Evolutionary conservation across 1,140 invertebrate genomes (phyloP), one percentile per base, ranked within the genome.

Genomic region (Lordiphosa collinella): DNA sequence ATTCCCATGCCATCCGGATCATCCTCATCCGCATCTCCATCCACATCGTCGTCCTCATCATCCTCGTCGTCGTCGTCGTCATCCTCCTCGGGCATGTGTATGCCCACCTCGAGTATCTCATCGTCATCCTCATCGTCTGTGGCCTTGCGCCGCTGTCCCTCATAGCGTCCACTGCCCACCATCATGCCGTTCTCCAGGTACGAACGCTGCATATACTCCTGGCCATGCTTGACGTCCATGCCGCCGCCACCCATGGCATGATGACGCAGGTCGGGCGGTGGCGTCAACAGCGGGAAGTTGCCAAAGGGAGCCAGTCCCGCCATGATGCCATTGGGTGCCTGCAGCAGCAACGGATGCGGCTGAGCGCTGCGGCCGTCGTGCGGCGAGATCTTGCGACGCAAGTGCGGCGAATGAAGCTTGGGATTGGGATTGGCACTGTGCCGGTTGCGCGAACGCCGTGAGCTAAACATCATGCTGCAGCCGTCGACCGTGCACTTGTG

Each of bases 381-480:
- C 6, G 96, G 96, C 55, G 96, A 96, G 69, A 98, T 97, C 90
- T 98, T 97, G 71, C 97, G 90, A 37, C 97, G 90, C 53, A 97
- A 85, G 88, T 99, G 97, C 1, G 97, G 97, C 5, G 96, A 98
- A 90, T 99, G 98, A 4, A 99, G 90, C 89, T 99, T 99, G 0
- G 98, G 98, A 90, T 99, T 99, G 0, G 97, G 98, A 90, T 99
- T 99, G 5, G 98, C 97, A 88, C 96, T 97, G 89, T 99, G 98
- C 1, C 98, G 92, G 88, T 99, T 99, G 22, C 98, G 91, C 13
- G 97, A 98, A 55, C 98, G 91, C 63, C 98, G 91, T 9, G 97
- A 99, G 89, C 97, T 99, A 88, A 99, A 99, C 96, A 99, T 98
- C 96, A 99, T 99, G 87, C 96, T 99, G 90, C 98, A 99, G 0